Evolutionary conservation across 2,888 invertebrate genomes (phyloP).

Genomic region (Smittia aterrima): DNA sequence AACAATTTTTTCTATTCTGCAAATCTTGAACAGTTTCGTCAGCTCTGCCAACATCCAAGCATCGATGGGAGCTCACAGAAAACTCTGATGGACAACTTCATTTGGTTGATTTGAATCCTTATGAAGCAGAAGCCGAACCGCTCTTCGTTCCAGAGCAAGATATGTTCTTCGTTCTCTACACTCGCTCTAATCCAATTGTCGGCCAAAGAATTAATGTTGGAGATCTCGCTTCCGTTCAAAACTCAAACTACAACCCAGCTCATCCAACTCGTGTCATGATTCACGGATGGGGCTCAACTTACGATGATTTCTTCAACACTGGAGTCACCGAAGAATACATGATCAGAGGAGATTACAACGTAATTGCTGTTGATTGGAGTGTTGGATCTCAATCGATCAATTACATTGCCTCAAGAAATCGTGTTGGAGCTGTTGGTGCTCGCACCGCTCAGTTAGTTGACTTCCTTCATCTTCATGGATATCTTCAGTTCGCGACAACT

Average conservation of each 20-base stretch:
- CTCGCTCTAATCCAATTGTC: slow-evolving; percentile 48
- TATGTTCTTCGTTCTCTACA: slow-evolving; percentile 53
- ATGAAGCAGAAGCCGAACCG: slow-evolving; percentile 4
- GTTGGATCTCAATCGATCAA: slow-evolving; percentile 48
- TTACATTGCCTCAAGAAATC: slow-evolving; percentile 48
- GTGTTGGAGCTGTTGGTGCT: slow-evolving; percentile 47
- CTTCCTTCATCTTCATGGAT: slow-evolving; percentile 45
- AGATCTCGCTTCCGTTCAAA: slow-evolving; percentile 45
- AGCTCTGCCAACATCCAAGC: neutral
- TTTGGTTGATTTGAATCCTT: slow-evolving; percentile 24
- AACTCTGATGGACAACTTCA: slow-evolving; percentile 3
- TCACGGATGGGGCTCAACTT: slow-evolving; percentile 50
- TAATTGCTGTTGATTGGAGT: slow-evolving; percentile 50
- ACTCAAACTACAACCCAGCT: slow-evolving; percentile 47
- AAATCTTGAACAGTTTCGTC: neutral
- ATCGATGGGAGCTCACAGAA: neutral
- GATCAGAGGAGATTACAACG: neutral
- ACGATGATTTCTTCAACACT: slow-evolving; percentile 45
- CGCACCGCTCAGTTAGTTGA: slow-evolving; percentile 48
- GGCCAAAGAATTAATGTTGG: slow-evolving; percentile 46
- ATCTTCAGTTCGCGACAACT: slow-evolving; percentile 46
- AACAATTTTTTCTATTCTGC: neutral
- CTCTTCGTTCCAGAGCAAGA: slow-evolving; percentile 45
- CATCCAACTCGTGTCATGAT: slow-evolving; percentile 46
- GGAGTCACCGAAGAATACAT: slow-evolving; percentile 44